A percentile compares a stretch with the other conserved stretches of the same genome.
phyloP scores from a whole-genome alignment of 2,113 vertebrate genomes.

The Ammospiza nelsoni region DNA sequence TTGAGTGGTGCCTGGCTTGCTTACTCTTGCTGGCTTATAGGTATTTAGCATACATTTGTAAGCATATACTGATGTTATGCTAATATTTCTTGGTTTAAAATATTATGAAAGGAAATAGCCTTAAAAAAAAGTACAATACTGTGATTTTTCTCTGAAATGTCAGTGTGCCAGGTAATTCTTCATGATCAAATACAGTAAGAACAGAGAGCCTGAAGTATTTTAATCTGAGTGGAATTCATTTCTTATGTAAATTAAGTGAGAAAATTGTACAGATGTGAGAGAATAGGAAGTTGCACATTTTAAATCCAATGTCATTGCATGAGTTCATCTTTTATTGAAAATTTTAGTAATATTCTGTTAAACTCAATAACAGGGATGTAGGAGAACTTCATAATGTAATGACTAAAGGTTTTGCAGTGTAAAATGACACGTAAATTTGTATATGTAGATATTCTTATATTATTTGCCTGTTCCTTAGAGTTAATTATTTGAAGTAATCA shows the following conservation, averaged over 20 bases:
- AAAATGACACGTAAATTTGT: background rate
- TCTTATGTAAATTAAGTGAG: slow-evolving; percentile 28
- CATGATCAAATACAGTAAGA: slow-evolving; percentile 14
- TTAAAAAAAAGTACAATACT: background rate
- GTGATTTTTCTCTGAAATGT: background rate
- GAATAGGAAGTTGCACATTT: background rate
- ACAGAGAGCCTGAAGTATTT: slow-evolving; percentile 8
- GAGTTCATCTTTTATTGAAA: slow-evolving; percentile 34
- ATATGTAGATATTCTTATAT: background rate
- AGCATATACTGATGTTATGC: background rate
- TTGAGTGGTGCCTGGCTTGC: background rate
- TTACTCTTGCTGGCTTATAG: background rate
- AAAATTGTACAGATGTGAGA: background rate
- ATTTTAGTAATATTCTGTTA: slow-evolving; percentile 35
- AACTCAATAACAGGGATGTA: slow-evolving; percentile 9
- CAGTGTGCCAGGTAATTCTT: background rate
- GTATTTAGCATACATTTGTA: background rate
- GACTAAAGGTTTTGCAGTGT: background rate
- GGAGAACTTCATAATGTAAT: background rate
- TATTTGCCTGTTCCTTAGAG: background rate
- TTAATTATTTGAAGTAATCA: background rate
- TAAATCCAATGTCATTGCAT: background rate
- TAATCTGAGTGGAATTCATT: slow-evolving; percentile 11
- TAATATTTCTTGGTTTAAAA: background rate
- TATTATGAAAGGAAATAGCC: background rate